phyloP scores from a whole-genome alignment of 2,797 vertebrate species.

The Parauchenoglanis punctatus region DNA sequence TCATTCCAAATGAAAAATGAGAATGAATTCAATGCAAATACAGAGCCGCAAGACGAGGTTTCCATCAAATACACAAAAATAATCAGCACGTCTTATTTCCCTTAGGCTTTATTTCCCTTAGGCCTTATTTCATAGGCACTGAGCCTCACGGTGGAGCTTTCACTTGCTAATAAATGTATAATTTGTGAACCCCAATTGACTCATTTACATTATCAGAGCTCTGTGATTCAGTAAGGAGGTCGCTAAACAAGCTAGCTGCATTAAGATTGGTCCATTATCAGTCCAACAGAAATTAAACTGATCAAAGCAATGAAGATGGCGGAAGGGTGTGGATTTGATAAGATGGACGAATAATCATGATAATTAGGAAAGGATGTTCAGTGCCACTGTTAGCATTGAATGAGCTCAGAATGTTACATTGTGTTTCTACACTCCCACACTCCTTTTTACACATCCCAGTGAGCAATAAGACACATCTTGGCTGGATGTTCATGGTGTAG shows the following conservation, averaged over 20 bases:
- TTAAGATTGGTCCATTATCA: background rate
- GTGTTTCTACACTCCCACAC: too few relatives aligned
- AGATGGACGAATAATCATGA: background rate
- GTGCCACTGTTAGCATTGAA: background rate
- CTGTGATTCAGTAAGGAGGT: conserved; percentile 2
- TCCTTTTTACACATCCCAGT: background rate
- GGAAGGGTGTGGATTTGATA: background rate
- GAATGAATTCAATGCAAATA: background rate
- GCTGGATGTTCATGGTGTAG: background rate
- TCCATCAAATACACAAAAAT: background rate
- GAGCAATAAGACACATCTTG: background rate
- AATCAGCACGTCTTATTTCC: background rate
- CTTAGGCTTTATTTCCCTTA: background rate
- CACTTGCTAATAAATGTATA: conserved; percentile 12
- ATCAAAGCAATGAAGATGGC: conserved; percentile 4
- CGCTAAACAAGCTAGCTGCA: background rate
- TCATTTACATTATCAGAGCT: conserved; percentile 14
- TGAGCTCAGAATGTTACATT: background rate
- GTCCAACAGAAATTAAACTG: background rate
- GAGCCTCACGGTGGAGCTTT: background rate
- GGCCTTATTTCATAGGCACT: background rate
- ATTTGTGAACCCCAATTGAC: conserved; percentile 11
- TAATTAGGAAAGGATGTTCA: conserved; percentile 18
- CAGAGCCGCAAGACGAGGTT: background rate
- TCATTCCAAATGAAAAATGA: background rate